Evolutionary conservation across 1,140 invertebrate genomes (phyloP), one percentile per base, ranked within the genome.

Genomic region (Zaprionus vittiger): DNA sequence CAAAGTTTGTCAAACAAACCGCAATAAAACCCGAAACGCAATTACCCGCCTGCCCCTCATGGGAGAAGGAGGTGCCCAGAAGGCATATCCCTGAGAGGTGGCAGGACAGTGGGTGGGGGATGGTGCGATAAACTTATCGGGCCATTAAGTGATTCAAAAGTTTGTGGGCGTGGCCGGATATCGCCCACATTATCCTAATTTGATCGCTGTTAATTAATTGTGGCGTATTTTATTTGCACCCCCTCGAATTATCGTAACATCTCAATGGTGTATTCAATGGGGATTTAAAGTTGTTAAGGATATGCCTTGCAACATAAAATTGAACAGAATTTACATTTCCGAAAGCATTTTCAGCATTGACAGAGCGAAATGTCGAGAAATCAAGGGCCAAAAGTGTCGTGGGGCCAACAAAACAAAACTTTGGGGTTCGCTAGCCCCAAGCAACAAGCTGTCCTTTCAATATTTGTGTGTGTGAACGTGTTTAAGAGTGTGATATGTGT

Each of bases 81-180:
- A 37, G 9, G 12, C 11, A 26, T 0, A 26, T 26, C 24, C 24
- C 24, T 26, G 24, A 26, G 28, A 28, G 28, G 28, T 2, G 2
- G 28, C 6, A 28, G 26, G 28, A 2, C 38, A 44, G 38, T 38
- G 14, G 11, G 38, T 4, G 41, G 41, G 5, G 44, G 17, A 17
- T 17, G n/a, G 7, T 49, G 17, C 9, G 17, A 14, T 37, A 84
- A 87, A 79, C 49, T 83, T 87, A 80, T 54, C 65, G 22, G 57
- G 22, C 78, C 68, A 87, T 81, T 89, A 87, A 87, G 71, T 87
- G 84, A 87, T 89, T 87, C 77, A 55, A 81, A 81, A 83, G 72
- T 86, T 73, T 72, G 70, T 73, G 34, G 56, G 64, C 57, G 41
- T 70, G 73, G 31, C 56, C 28, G 9, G 7, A 38, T 54, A 49